Evolutionary conservation across 2,113 vertebrate species (phyloP), one percentile per base, ranked within the genome.

Genomic region (Pagrus major): DNA sequence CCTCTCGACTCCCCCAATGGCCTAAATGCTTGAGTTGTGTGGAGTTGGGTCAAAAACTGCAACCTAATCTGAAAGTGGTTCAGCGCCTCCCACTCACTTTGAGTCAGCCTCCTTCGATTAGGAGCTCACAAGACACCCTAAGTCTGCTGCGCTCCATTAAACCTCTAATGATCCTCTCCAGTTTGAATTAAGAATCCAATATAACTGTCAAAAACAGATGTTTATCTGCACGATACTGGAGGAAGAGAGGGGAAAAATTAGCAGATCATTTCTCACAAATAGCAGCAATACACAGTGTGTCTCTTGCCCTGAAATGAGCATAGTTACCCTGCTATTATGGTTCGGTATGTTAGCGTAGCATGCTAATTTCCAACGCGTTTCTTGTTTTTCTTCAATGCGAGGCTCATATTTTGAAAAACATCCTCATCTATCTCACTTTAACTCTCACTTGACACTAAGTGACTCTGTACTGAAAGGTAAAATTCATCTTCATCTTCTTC

Each of bases 191-290:
- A 75, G 60, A 71, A 83, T 86, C 78, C 47, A 59, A 61, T 76
- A 67, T 66, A 61, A 59, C 31, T 76, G 81, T 82, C 63, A 79
- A 72, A 81, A 90, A 52, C 77, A 86, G 80, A 81, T 87, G 84
- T 79, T 88, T 84, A 65, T 81, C 78, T 41, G 46, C 46, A 72
- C 37, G 27, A 69, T 54, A 29, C 11, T 44, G 33, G 51, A 35
- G 37, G 9, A 54, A 63, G 15, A 60, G 39, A 60, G 27, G 6
- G 39, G 20, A 14, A 78, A 70, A 71, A 49, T 35, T 16, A 66
- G 16, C 10, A 0, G 5, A 58, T 67, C 14, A 67, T 61, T 58
- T 60, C 21, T 71, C 29, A 60, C 23, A 9, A 54, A 63, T 72
- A 37, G 33, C 56, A 39, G 47, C 21, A 56, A 27, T 1, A 41